Conservation (phyloP, 2,888 invertebrate species). For the Hydrotaea diabolus region DNA sequence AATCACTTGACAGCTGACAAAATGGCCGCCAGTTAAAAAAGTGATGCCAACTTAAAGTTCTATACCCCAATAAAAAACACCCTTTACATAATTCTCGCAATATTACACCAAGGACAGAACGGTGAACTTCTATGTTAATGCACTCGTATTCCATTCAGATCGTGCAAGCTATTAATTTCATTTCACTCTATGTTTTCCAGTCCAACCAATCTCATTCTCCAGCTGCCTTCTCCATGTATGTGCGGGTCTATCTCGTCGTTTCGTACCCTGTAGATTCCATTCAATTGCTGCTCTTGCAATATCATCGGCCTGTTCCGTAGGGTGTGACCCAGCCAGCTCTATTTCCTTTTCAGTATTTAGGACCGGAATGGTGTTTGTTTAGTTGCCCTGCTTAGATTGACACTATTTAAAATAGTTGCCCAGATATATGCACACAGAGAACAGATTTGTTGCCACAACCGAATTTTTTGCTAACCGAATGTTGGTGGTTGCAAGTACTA, state of each 20-base stretch:
- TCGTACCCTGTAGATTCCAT: conserved; percentile 38
- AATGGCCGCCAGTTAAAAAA: too few relatives aligned
- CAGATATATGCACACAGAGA: not conserved
- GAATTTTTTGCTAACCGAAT: too few relatives aligned
- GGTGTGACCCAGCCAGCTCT: conserved; percentile 19
- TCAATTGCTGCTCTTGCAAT: conserved; percentile 49
- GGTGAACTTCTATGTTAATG: too few relatives aligned
- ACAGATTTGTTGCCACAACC: too few relatives aligned
- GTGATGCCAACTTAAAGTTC: too few relatives aligned
- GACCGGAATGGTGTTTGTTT: not conserved
- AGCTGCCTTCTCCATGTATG: conserved; percentile 1
- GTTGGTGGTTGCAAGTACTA: too few relatives aligned
- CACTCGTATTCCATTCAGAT: not conserved
- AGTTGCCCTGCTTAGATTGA: not conserved
- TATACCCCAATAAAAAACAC: too few relatives aligned
- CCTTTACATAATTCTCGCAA: too few relatives aligned
- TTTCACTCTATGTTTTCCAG: not conserved
- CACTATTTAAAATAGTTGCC: not conserved
- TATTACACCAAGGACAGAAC: too few relatives aligned
- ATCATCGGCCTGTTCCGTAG: conserved; percentile 20
- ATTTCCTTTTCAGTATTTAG: conserved; percentile 28
- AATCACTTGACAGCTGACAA: too few relatives aligned
- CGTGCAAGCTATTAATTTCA: not conserved
- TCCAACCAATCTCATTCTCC: not conserved
- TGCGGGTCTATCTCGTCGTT: not conserved